Evolutionary conservation across 2,888 invertebrate species (phyloP).

Genomic region (Dryocosmus kuriphilus): DNA sequence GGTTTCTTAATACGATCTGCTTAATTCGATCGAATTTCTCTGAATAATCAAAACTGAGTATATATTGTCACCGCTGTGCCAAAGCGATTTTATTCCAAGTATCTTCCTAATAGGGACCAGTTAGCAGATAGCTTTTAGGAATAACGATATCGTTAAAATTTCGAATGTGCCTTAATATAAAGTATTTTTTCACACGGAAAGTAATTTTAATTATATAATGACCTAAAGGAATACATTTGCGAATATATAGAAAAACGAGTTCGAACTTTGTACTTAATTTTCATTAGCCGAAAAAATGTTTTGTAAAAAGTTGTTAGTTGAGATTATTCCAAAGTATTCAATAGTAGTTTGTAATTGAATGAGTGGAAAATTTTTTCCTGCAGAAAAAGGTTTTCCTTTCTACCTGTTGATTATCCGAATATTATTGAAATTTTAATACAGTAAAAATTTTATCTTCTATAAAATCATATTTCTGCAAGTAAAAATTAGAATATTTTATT

Average conservation of each 20-base stretch:
- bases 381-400: neutral
- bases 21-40: neutral
- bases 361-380: neutral
- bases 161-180: conserved; percentile 23
- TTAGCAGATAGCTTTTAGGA: conserved; percentile 64
- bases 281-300: neutral
- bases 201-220: conserved; percentile 32
- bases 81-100: conserved; percentile 62
- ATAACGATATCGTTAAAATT: conserved; percentile 31
- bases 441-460: neutral
- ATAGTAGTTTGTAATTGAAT: neutral
- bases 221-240: conserved; percentile 13
- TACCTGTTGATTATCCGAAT: neutral
- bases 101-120: conserved; percentile 75
- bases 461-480: conserved; percentile 1
- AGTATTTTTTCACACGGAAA: conserved; percentile 6
- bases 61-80: neutral
- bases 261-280: neutral
- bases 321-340: neutral
- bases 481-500: neutral
- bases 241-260: neutral
- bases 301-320: neutral
- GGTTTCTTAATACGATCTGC: neutral
- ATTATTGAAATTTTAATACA: neutral
- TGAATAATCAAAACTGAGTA: neutral